phyloP scores from a whole-genome alignment of 2,797 vertebrate species.

The Acanthurus tractus region DNA sequence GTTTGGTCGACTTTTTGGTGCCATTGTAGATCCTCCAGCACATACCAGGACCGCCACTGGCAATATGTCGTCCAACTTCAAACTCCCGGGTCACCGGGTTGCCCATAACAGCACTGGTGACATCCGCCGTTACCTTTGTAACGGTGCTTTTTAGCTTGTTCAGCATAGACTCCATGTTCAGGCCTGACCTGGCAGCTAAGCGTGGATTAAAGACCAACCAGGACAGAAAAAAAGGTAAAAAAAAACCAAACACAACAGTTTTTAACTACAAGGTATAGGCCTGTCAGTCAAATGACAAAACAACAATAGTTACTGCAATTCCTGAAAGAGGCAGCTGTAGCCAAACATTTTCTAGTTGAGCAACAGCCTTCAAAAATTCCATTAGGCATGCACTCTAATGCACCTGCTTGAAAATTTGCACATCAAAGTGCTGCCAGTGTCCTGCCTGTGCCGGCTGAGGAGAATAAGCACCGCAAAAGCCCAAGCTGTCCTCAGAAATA shows the following conservation, averaged over 20 bases:
- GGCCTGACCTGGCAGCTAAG: conserved; percentile 56
- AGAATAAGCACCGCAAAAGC: conserved; percentile 18
- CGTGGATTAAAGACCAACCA: conserved; percentile 10
- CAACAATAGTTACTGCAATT: not conserved
- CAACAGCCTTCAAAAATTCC: conserved; percentile 24
- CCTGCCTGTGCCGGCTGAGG: conserved; percentile 5
- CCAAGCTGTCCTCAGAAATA: conserved; percentile 21
- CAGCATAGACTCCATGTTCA: conserved; percentile 97
- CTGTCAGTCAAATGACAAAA: conserved; percentile 1
- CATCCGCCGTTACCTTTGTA: conserved; percentile 98
- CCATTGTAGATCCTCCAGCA: conserved; percentile 99
- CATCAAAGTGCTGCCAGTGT: conserved; percentile 43
- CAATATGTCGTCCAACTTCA: conserved; percentile 96
- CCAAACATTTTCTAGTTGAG: not conserved
- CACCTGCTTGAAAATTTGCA: conserved; percentile 49
- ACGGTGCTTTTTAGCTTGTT: conserved; percentile 98
- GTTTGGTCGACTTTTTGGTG: conserved; percentile 98
- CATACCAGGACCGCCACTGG: conserved; percentile 94
- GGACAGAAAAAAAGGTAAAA: conserved; percentile 11
- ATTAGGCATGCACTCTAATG: conserved; percentile 25
- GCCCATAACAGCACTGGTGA: conserved; percentile 98
- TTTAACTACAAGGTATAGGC: not conserved
- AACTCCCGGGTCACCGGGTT: conserved; percentile 98
- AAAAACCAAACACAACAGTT: not conserved
- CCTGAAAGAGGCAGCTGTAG: conserved; percentile 16